Evolutionary conservation across 1,140 invertebrate genomes (phyloP).

Genomic region (Dinothrombium tinctorium): DNA sequence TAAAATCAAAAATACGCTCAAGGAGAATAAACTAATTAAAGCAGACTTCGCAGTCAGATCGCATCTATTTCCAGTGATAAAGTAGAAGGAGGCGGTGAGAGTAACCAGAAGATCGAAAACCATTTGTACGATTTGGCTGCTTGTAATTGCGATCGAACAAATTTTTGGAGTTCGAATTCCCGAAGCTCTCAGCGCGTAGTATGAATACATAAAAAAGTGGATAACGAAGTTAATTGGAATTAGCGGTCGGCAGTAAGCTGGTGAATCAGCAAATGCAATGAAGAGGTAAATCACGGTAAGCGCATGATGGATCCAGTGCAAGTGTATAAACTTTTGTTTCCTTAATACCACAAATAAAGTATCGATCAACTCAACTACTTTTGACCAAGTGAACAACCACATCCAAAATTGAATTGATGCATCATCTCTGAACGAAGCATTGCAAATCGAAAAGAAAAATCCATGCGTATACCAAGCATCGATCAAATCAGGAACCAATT

Average conservation of each 20-base stretch:
- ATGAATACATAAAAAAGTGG: slow-evolving; percentile 92
- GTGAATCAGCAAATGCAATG: slow-evolving; percentile 90
- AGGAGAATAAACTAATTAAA: too few species aligned
- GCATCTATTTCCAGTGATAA: too few species aligned
- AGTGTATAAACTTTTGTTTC: slow-evolving; percentile 85
- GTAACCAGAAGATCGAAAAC: slow-evolving; percentile 73
- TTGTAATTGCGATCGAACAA: slow-evolving; percentile 76
- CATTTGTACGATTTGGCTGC: slow-evolving; percentile 81
- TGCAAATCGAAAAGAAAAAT: background rate
- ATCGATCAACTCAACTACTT: slow-evolving; percentile 46
- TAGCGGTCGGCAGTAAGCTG: slow-evolving; percentile 88
- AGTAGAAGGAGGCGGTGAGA: too few species aligned
- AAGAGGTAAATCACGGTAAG: slow-evolving; percentile 60
- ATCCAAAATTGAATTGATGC: background rate
- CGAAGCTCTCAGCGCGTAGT: slow-evolving; percentile 75
- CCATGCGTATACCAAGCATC: background rate
- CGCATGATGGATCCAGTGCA: slow-evolving; percentile 63
- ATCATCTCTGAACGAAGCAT: background rate
- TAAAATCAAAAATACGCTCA: too few species aligned
- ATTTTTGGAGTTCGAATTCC: slow-evolving; percentile 50
- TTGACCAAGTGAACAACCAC: slow-evolving; percentile 3
- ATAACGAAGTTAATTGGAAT: slow-evolving; percentile 96
- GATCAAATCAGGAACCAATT: background rate
- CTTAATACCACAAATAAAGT: slow-evolving; percentile 87
- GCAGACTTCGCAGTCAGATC: too few species aligned